Evolutionary conservation across 2,888 invertebrate genomes (phyloP).

Genomic region (Stenoptilia bipunctidactyla): DNA sequence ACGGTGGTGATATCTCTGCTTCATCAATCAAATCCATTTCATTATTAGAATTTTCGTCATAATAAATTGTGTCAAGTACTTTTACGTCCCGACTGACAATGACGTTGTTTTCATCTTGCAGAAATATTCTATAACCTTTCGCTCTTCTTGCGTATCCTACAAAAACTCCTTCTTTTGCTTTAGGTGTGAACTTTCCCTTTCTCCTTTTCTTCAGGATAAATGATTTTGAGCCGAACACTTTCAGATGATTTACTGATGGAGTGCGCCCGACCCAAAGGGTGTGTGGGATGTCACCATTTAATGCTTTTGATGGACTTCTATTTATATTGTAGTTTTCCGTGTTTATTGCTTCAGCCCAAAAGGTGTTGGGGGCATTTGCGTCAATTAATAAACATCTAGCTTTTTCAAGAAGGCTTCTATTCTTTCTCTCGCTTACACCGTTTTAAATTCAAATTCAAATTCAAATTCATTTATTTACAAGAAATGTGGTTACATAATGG

Average conservation of each 20-base stretch:
- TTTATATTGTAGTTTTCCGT: background rate
- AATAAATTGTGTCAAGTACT: background rate
- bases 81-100: background rate
- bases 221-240: background rate
- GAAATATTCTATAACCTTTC: background rate
- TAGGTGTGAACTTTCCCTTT: background rate
- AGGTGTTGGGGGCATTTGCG: background rate
- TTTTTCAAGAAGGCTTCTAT: background rate
- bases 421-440: background rate
- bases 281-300: background rate
- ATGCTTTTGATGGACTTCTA: background rate
- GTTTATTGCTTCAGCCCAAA: background rate
- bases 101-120: background rate
- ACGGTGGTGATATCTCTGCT: no score
- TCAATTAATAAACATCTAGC: background rate
- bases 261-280: background rate
- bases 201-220: background rate
- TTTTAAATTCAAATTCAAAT: no score
- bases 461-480: no score
- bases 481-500: no score
- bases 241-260: background rate
- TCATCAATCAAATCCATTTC: no score
- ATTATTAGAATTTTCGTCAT: no score
- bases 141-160: background rate
- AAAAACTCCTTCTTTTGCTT: background rate